These are phyloP conservation scores for Lepetodrilus schrolli DNA, from an alignment of 2,888 invertebrate species.

Conservation along the genomic window DNA sequence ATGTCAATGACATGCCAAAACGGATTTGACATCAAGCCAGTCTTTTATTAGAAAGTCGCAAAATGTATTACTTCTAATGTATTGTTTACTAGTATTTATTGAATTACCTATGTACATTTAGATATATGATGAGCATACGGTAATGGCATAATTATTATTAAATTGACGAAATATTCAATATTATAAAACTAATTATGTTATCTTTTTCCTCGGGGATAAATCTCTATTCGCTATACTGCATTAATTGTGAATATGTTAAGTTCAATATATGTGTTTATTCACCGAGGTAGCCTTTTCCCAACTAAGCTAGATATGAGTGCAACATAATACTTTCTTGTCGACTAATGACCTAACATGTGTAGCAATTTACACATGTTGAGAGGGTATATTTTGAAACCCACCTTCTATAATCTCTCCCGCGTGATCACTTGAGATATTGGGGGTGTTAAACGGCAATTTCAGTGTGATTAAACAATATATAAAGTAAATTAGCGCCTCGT, in stretches of 20 bases:
- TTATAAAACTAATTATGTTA: too few species aligned
- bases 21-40: too few species aligned
- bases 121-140: too few species aligned
- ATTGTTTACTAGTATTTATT: background rate
- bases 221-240: background rate
- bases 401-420: background rate
- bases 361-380: background rate
- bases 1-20: too few species aligned
- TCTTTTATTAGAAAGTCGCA: too few species aligned
- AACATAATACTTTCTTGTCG: background rate
- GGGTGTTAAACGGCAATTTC: constrained; percentile 16
- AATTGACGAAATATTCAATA: too few species aligned
- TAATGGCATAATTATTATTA: too few species aligned
- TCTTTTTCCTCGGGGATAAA: background rate
- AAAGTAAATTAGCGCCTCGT: constrained; percentile 24
- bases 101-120: background rate
- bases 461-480: constrained; percentile 12
- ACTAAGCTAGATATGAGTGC: background rate
- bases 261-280: too few species aligned
- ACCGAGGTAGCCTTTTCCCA: too few species aligned
- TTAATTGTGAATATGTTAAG: background rate
- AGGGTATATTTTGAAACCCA: background rate
- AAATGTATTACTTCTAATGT: too few species aligned
- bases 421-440: background rate
- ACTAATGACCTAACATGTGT: constrained; percentile 3